These are phyloP conservation scores for Hippolais icterina DNA, from an alignment of 2,113 vertebrate species.

Conservation along the genomic window DNA sequence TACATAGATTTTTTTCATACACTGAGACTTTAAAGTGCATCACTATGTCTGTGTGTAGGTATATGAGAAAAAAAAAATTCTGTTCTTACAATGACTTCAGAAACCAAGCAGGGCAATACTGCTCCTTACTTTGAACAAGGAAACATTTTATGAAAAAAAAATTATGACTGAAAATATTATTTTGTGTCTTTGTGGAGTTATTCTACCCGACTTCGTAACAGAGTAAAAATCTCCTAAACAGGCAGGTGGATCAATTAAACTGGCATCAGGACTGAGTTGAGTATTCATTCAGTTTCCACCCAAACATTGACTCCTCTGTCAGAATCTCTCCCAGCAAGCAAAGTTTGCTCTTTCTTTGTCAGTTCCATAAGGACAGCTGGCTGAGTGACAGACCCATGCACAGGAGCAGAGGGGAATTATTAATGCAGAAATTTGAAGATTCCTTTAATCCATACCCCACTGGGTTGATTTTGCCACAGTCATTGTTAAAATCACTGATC, in stretches of 20 bases:
- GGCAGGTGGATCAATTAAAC: background rate
- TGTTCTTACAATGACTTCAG: background rate
- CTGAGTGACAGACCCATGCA: background rate
- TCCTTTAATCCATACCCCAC: background rate
- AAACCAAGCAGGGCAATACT: background rate
- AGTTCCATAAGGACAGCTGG: background rate
- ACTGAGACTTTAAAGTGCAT: background rate
- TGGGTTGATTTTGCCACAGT: conserved; percentile 3
- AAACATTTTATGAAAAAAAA: background rate
- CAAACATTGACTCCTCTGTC: background rate
- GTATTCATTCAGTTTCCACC: background rate
- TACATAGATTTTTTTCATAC: background rate
- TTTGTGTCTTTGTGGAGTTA: background rate
- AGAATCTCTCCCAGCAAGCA: background rate
- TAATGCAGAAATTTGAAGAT: background rate
- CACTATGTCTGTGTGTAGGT: background rate
- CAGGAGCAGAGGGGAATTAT: background rate
- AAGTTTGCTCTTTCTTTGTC: background rate
- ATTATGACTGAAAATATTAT: background rate
- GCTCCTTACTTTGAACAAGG: background rate
- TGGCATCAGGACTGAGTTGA: background rate
- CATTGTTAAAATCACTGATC: conserved; percentile 18
- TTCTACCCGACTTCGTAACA: background rate
- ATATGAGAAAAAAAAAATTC: background rate
- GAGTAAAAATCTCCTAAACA: background rate